Evolutionary conservation across 2,797 vertebrate species (phyloP).

Genomic region (Chelon auratus): DNA sequence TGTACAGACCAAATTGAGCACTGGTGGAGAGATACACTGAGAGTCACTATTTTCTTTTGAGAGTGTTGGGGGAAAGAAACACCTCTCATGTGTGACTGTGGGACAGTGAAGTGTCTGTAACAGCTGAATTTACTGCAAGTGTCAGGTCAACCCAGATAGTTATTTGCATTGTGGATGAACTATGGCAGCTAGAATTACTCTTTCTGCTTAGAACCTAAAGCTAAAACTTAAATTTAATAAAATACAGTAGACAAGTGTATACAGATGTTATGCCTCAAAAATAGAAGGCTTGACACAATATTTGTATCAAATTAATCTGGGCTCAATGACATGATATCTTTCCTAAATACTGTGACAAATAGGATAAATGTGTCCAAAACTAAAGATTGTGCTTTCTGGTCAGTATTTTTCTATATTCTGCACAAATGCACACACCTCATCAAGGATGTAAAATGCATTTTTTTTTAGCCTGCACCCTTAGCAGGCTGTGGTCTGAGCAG

Average conservation of each 20-base stretch:
- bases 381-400: neutral
- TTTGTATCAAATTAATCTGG: neutral
- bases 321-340: neutral
- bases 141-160: neutral
- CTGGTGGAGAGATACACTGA: neutral
- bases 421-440: too few species aligned
- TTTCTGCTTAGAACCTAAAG: slow-evolving; percentile 13
- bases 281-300: neutral
- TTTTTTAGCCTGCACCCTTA: neutral
- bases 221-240: neutral
- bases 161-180: slow-evolving; percentile 1
- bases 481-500: neutral
- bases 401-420: neutral
- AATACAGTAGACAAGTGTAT: neutral
- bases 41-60: slow-evolving; percentile 18
- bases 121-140: slow-evolving; percentile 14
- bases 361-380: neutral
- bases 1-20: slow-evolving; percentile 26
- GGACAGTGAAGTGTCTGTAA: slow-evolving; percentile 9
- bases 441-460: too few species aligned
- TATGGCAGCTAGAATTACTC: neutral
- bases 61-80: neutral
- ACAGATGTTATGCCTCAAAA: neutral
- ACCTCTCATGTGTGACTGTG: slow-evolving; percentile 12
- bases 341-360: neutral